Conservation (phyloP, 2,113 vertebrate species). For the Etheostoma cragini region DNA sequence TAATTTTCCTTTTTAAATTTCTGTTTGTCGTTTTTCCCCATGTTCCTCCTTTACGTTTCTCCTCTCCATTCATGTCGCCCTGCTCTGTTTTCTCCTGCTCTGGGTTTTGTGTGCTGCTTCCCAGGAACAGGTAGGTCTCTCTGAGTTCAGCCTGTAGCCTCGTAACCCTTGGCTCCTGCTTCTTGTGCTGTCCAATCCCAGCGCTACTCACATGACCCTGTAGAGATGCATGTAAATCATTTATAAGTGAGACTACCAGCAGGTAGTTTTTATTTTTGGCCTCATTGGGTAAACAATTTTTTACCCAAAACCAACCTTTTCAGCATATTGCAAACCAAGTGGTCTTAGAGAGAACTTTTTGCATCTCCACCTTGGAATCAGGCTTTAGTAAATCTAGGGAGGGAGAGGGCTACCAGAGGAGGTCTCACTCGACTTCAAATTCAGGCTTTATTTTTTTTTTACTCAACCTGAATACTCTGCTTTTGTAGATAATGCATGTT, state of each 20-base stretch:
- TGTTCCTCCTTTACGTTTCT: constrained; percentile 35
- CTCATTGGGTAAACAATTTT: no score
- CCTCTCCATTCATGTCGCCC: constrained; percentile 58
- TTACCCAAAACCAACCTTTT: no score
- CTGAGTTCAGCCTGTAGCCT: constrained; percentile 54
- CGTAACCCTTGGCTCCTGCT: constrained; percentile 46
- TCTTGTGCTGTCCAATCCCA: constrained; percentile 40
- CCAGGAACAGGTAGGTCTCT: constrained; percentile 86
- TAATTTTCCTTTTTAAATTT: constrained; percentile 11
- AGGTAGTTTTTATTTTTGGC: no score
- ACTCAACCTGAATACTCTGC: constrained; percentile 3
- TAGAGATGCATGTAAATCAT: constrained; percentile 28
- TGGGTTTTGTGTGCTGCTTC: constrained; percentile 74
- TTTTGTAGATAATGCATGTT: constrained; percentile 18
- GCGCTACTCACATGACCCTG: constrained; percentile 23
- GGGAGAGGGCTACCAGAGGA: no score
- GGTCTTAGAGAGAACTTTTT: no score
- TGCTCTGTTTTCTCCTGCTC: constrained; percentile 58
- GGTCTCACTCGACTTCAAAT: no score
- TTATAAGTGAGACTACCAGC: background rate
- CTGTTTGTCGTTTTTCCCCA: constrained; percentile 6
- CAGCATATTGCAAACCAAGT: no score
- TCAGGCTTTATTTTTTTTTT: background rate
- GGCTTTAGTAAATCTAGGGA: no score
- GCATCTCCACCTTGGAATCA: no score